A percentile compares a stretch with the other conserved stretches of the same genome.
Evolutionary conservation across 2,888 invertebrate genomes (phyloP).

Genomic region (Amiota mariae): DNA sequence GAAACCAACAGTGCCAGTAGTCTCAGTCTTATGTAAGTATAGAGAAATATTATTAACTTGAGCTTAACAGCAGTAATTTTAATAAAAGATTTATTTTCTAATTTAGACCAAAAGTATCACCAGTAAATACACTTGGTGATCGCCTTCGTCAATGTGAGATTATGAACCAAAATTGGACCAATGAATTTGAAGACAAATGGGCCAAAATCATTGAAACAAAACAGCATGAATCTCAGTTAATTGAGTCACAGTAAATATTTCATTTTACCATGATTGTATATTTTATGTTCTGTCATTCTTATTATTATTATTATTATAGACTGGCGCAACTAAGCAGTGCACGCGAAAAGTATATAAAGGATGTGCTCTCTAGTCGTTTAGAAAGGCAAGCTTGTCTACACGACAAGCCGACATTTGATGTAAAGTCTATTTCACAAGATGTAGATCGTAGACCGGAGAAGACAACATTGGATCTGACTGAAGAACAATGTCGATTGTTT

Average conservation of each 20-base stretch:
- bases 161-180: constrained; percentile 76
- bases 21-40: background rate
- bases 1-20: background rate
- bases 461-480: constrained; percentile 74
- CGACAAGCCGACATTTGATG: background rate
- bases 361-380: constrained; percentile 72
- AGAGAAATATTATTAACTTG: too few species aligned
- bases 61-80: too few species aligned
- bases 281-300: background rate
- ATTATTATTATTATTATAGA: background rate
- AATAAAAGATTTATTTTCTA: constrained; percentile 22
- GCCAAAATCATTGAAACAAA: constrained; percentile 54
- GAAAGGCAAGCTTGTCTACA: constrained; percentile 45
- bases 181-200: constrained; percentile 75
- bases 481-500: constrained; percentile 78
- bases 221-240: background rate
- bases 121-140: constrained; percentile 77
- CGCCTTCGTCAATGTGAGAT: constrained; percentile 75
- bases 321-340: constrained; percentile 56
- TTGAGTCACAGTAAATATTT: constrained; percentile 9
- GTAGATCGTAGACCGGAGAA: too few species aligned
- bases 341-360: constrained; percentile 74
- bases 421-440: too few species aligned
- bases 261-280: background rate
- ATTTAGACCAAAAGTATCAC: constrained; percentile 65